Evolutionary conservation across 2,888 invertebrate genomes (phyloP).

Genomic region (Thecocarcelia acutangulata): DNA sequence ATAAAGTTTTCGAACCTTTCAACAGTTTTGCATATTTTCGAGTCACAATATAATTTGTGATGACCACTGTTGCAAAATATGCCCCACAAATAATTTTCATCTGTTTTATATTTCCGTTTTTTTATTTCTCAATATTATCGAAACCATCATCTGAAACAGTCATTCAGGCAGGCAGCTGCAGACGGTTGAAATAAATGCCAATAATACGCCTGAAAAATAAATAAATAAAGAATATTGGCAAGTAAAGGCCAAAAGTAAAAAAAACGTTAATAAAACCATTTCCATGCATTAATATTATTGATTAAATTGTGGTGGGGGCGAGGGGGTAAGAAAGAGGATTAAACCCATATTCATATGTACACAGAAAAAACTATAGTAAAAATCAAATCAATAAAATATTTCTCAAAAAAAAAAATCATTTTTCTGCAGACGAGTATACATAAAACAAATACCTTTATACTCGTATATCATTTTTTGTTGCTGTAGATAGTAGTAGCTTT

Average conservation of each 20-base stretch:
- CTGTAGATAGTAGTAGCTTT: too few species aligned
- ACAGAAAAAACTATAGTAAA: too few species aligned
- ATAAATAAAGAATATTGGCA: slow-evolving; percentile 33
- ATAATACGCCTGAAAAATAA: slow-evolving; percentile 37
- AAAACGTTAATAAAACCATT: slow-evolving; percentile 9
- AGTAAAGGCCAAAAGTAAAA: neutral
- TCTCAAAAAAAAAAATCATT: too few species aligned
- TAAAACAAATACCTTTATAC: too few species aligned
- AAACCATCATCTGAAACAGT: slow-evolving; percentile 23
- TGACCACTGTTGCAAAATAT: slow-evolving; percentile 37
- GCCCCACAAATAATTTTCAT: slow-evolving; percentile 41
- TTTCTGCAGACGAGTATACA: too few species aligned
- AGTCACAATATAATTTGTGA: too few species aligned
- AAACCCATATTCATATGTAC: too few species aligned
- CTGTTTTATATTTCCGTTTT: slow-evolving; percentile 23
- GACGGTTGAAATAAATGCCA: slow-evolving; percentile 43
- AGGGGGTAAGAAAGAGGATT: too few species aligned
- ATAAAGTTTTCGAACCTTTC: too few species aligned
- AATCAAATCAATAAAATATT: too few species aligned
- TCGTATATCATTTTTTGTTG: too few species aligned
- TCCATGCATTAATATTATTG: slow-evolving; percentile 14
- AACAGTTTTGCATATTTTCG: too few species aligned
- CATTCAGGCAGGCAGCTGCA: slow-evolving; percentile 18
- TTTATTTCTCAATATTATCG: slow-evolving; percentile 14
- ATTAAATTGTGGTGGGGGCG: neutral